Evolutionary conservation across 1,140 invertebrate genomes (phyloP).

Genomic region (Apis cerana): DNA sequence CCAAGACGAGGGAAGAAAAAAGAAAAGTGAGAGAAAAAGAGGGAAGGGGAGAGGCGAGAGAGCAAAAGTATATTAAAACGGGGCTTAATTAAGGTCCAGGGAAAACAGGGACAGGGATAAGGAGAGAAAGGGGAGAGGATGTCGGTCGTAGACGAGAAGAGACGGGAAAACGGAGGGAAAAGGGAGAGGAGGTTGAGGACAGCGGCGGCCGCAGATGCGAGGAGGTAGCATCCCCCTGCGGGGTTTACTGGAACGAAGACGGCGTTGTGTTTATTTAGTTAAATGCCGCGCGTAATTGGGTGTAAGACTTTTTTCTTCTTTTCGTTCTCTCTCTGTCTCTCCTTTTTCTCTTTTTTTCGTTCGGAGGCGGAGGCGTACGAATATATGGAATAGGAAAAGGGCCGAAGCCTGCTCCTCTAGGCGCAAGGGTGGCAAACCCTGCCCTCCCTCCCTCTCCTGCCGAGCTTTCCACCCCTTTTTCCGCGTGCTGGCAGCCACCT

Average conservation of each 20-base stretch:
- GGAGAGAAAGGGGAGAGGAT: neutral
- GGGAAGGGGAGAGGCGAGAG: neutral
- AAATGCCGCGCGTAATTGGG: constrained; percentile 72
- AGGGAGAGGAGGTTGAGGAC: neutral
- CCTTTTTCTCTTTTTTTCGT: constrained; percentile 37
- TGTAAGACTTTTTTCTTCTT: constrained; percentile 59
- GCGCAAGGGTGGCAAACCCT: constrained; percentile 7
- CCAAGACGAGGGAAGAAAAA: neutral
- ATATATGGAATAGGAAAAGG: constrained; percentile 24
- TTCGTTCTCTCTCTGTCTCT: too few relatives aligned
- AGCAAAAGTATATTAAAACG: constrained; percentile 33
- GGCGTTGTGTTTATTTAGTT: constrained; percentile 65
- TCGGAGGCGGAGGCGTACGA: constrained; percentile 13
- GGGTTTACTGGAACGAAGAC: constrained; percentile 10
- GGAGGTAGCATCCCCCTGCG: too few relatives aligned
- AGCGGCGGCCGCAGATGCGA: neutral
- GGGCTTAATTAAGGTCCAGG: constrained; percentile 38
- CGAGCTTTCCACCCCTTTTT: constrained; percentile 61
- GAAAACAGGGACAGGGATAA: neutral
- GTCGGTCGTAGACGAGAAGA: neutral
- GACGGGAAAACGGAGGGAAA: neutral
- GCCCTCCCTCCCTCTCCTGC: neutral
- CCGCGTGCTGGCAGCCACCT: constrained; percentile 62
- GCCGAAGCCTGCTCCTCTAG: constrained; percentile 6
- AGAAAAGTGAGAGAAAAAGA: neutral